Conservation (phyloP, 2,797 vertebrate species). For the Pachyuromys duprasi region DNA sequence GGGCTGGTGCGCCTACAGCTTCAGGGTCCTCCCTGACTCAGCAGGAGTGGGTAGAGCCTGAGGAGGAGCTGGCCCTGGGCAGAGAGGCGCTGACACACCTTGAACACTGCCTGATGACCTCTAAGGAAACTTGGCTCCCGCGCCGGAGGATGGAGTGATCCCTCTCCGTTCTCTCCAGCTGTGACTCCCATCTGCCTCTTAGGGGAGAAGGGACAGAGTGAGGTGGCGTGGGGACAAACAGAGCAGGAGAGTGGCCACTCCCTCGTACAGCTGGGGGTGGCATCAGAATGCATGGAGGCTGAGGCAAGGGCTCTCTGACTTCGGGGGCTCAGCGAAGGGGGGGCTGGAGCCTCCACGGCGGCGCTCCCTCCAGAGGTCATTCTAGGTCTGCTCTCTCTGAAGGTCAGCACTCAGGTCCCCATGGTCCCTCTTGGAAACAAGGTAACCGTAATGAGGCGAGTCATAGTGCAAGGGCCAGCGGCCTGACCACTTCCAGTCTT, state of each 20-base stretch:
- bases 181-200: background rate
- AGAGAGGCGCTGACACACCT: background rate
- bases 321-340: background rate
- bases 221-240: background rate
- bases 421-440: background rate
- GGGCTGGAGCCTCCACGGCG: background rate
- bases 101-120: background rate
- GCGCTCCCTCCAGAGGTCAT: background rate
- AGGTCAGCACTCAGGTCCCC: background rate
- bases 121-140: background rate
- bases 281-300: slow-evolving; percentile 59
- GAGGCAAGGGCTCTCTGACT: background rate
- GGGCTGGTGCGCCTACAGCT: background rate
- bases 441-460: background rate
- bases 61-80: background rate
- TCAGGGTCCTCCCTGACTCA: background rate
- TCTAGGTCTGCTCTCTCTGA: background rate
- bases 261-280: background rate
- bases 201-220: background rate
- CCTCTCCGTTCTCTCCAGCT: background rate
- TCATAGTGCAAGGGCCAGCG: background rate
- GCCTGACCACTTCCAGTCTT: background rate
- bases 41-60: background rate
- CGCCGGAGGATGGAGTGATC: background rate
- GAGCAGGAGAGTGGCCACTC: background rate